phyloP scores from a whole-genome alignment of 2,113 vertebrate genomes.

The Perccottus glenii region DNA sequence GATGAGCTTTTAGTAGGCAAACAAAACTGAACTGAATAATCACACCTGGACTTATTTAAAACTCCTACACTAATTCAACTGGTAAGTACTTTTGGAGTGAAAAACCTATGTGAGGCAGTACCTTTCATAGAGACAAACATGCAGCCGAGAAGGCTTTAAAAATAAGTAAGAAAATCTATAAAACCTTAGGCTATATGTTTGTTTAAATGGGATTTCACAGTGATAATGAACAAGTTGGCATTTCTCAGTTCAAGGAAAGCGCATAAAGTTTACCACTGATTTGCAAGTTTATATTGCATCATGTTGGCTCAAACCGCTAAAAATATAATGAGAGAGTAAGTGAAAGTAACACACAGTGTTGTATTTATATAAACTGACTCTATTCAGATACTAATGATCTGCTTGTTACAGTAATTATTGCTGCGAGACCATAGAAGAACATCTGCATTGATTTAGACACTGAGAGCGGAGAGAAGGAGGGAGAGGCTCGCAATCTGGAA shows the following conservation, averaged over 20 bases:
- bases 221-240: slow-evolving; percentile 50
- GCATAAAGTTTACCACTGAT: slow-evolving; percentile 40
- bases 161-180: slow-evolving; percentile 30
- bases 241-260: slow-evolving; percentile 47
- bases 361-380: slow-evolving; percentile 76
- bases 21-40: not conserved
- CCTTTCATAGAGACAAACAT: slow-evolving; percentile 27
- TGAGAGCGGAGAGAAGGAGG: slow-evolving; percentile 61
- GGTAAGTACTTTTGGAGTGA: not conserved
- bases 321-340: slow-evolving; percentile 69
- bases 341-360: slow-evolving; percentile 65
- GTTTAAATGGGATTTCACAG: slow-evolving; percentile 58
- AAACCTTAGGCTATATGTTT: slow-evolving; percentile 41
- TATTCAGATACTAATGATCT: slow-evolving; percentile 79
- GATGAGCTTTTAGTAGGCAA: slow-evolving; percentile 32
- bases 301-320: slow-evolving; percentile 56
- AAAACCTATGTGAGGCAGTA: slow-evolving; percentile 19
- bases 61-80: not conserved
- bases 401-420: slow-evolving; percentile 81
- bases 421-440: slow-evolving; percentile 75
- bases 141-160: slow-evolving; percentile 32
- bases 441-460: slow-evolving; percentile 79
- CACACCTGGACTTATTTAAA: not conserved
- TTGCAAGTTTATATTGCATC: slow-evolving; percentile 63
- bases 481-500: slow-evolving; percentile 77